These are phyloP conservation scores for Antrozous pallidus DNA, from an alignment of 2,797 vertebrate species.

Conservation along the genomic window DNA sequence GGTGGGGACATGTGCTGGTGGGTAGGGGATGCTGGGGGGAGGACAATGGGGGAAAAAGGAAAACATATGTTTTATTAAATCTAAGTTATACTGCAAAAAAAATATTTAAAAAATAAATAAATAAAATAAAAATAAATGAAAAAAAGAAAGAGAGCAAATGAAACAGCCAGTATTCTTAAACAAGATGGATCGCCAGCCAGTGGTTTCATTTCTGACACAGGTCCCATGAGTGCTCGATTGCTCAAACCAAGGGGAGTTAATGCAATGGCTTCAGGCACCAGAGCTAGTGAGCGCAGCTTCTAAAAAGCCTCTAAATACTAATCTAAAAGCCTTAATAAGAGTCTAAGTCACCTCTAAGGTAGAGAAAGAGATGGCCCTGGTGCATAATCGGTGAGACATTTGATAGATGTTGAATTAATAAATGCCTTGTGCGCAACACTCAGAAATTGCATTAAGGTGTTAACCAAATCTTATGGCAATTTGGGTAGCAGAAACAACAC, in stretches of 20 bases:
- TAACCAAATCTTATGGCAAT: background rate
- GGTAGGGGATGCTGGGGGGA: too few relatives aligned
- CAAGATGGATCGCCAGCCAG: background rate
- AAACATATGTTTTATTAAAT: too few relatives aligned
- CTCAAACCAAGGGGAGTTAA: background rate
- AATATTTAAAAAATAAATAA: too few relatives aligned
- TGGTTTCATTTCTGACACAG: background rate
- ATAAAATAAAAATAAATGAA: too few relatives aligned
- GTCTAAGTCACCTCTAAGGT: background rate
- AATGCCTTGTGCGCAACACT: background rate
- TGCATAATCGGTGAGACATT: background rate
- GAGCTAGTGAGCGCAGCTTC: background rate
- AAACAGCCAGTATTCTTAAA: background rate
- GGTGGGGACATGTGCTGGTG: too few relatives aligned
- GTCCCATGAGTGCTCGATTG: background rate
- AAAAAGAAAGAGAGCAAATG: too few relatives aligned
- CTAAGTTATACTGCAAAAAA: too few relatives aligned
- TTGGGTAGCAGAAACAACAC: background rate
- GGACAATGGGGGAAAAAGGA: too few relatives aligned
- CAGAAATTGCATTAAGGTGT: background rate
- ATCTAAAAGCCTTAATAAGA: background rate
- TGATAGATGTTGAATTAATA: background rate
- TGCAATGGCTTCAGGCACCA: background rate
- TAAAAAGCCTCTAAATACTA: background rate
- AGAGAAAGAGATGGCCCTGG: background rate